A percentile compares a stretch with the other conserved stretches of the same genome.
phyloP scores from a whole-genome alignment of 2,797 vertebrate genomes.

The Pseudomugil gertrudae region DNA sequence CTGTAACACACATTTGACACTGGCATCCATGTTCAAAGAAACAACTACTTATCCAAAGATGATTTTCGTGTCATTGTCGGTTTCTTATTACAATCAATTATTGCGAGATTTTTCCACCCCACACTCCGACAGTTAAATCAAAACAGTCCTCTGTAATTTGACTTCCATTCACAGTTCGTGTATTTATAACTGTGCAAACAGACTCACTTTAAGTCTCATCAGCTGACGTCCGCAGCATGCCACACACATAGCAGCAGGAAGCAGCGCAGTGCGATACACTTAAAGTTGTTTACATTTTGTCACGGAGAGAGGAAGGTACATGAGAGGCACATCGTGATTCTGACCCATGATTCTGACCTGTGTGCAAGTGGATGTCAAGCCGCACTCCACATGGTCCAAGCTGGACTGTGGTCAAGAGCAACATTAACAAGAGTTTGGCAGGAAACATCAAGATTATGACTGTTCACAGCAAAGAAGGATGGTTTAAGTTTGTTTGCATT shows the following conservation, averaged over 20 bases:
- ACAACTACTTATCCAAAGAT: constrained; percentile 50
- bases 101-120: constrained; percentile 57
- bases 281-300: constrained; percentile 74
- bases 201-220: constrained; percentile 73
- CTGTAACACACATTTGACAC: constrained; percentile 38
- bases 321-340: constrained; percentile 69
- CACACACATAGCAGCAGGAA: constrained; percentile 80
- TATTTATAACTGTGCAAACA: constrained; percentile 77
- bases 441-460: constrained; percentile 55
- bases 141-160: constrained; percentile 74
- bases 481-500: constrained; percentile 12
- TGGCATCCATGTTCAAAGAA: constrained; percentile 43
- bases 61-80: constrained; percentile 68
- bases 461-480: constrained; percentile 46
- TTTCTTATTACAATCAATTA: constrained; percentile 62
- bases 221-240: constrained; percentile 75
- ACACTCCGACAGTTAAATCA: constrained; percentile 65
- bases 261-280: constrained; percentile 73
- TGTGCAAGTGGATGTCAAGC: constrained; percentile 75
- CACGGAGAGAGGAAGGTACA: constrained; percentile 66
- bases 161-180: constrained; percentile 63
- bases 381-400: constrained; percentile 64
- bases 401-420: constrained; percentile 74
- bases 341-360: constrained; percentile 70
- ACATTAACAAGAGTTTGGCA: constrained; percentile 74